phyloP scores from a whole-genome alignment of 2,888 invertebrate genomes.

The Iphiclides podalirius region DNA sequence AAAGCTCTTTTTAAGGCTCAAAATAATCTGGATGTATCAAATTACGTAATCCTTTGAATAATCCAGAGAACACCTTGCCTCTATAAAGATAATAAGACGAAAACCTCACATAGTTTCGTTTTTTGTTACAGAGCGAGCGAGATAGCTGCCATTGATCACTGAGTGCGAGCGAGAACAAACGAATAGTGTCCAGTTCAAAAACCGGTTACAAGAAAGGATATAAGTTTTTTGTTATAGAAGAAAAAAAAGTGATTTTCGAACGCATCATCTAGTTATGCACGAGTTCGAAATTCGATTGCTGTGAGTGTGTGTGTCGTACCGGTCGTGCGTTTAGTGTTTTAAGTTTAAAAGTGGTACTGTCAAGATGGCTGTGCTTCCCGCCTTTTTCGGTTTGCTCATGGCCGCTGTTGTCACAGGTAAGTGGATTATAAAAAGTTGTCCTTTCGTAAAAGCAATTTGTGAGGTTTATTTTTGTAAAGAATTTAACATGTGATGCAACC shows the following conservation, averaged over 20 bases:
- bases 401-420: constrained; percentile 62
- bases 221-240: constrained; percentile 35
- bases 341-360: constrained; percentile 39
- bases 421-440: constrained; percentile 27
- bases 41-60: constrained; percentile 43
- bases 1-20: constrained; percentile 7
- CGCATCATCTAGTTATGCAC: constrained; percentile 63
- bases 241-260: constrained; percentile 48
- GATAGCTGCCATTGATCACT: constrained; percentile 32
- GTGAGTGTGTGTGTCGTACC: constrained; percentile 36
- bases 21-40: constrained; percentile 25
- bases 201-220: constrained; percentile 48
- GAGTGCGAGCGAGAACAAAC: constrained; percentile 43
- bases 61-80: constrained; percentile 39
- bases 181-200: constrained; percentile 47
- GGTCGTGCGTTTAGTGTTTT: constrained; percentile 40
- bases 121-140: constrained; percentile 70
- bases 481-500: no score
- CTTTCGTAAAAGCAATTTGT: constrained; percentile 8
- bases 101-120: constrained; percentile 49
- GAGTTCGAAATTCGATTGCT: constrained; percentile 48
- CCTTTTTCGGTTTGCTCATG: constrained; percentile 64
- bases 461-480: no score
- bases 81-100: constrained; percentile 42
- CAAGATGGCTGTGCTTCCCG: constrained; percentile 71